Conservation (phyloP, 2,113 vertebrate species). For the Caretta caretta region DNA sequence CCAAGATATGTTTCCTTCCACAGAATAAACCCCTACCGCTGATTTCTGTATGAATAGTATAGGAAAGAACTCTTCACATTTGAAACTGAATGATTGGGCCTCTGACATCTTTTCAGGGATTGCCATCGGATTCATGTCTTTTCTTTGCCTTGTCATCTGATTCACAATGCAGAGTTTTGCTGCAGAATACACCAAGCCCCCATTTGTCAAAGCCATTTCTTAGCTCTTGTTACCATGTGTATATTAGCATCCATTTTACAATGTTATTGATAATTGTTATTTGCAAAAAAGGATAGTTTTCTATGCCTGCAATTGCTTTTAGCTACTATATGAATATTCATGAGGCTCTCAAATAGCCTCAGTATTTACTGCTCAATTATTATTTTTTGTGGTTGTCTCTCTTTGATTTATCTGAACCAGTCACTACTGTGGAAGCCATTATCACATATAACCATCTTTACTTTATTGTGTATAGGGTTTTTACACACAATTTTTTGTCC, state of each 20-base stretch:
- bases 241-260: constrained; percentile 57
- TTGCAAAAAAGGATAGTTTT: constrained; percentile 43
- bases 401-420: constrained; percentile 24
- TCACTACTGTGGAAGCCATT: neutral
- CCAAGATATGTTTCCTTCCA: neutral
- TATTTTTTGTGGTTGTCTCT: constrained; percentile 32
- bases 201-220: constrained; percentile 22
- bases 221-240: constrained; percentile 31
- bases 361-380: constrained; percentile 50
- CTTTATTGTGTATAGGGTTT: neutral
- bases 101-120: neutral
- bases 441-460: neutral
- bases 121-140: neutral
- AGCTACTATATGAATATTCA: constrained; percentile 64
- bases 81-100: neutral
- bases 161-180: neutral
- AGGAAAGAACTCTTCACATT: neutral
- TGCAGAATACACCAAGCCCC: neutral
- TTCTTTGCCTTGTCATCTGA: constrained; percentile 2
- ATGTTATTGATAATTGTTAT: constrained; percentile 45
- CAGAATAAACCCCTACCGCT: neutral
- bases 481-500: neutral
- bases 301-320: constrained; percentile 18
- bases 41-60: neutral
- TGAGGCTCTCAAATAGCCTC: constrained; percentile 12